A percentile compares a stretch with the other conserved stretches of the same genome.
Evolutionary conservation across 2,888 invertebrate species (phyloP).

Genomic region (Erebia palarica): DNA sequence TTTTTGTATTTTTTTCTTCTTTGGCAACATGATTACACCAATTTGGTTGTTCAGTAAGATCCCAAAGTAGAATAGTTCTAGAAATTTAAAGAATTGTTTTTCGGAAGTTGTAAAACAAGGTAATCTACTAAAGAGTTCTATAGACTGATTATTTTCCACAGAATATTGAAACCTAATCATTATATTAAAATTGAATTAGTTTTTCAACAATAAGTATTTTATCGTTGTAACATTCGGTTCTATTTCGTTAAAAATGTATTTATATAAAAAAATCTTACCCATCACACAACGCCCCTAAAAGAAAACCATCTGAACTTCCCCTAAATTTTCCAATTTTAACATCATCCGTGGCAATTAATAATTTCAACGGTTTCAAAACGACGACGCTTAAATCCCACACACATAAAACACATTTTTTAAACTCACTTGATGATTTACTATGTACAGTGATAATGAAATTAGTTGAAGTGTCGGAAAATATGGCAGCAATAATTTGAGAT

Average conservation of each 20-base stretch:
- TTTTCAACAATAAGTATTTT: too few species aligned
- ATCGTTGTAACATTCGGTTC: too few species aligned
- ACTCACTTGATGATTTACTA: conserved; percentile 45
- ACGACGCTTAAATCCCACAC: conserved; percentile 70
- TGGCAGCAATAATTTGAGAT: conserved; percentile 54
- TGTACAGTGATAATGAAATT: conserved; percentile 67
- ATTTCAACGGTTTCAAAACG: conserved; percentile 60
- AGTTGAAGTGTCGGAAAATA: conserved; percentile 61
- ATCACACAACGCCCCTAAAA: conserved; percentile 68
- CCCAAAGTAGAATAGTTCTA: conserved; percentile 75
- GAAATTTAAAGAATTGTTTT: conserved; percentile 36
- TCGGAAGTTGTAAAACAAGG: not conserved
- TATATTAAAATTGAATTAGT: too few species aligned
- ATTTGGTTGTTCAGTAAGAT: conserved; percentile 64
- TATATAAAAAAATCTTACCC: conserved; percentile 55
- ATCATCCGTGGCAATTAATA: conserved; percentile 64
- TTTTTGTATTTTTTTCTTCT: conserved; percentile 48
- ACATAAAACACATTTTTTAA: conserved; percentile 58
- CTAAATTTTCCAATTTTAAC: conserved; percentile 58
- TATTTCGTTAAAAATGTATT: not conserved
- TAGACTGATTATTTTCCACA: too few species aligned
- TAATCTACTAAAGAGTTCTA: too few species aligned
- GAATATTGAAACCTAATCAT: too few species aligned
- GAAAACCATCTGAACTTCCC: conserved; percentile 63
- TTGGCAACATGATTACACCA: conserved; percentile 54